Conservation (phyloP, 2,888 invertebrate species). For the Sinelater perroti region DNA sequence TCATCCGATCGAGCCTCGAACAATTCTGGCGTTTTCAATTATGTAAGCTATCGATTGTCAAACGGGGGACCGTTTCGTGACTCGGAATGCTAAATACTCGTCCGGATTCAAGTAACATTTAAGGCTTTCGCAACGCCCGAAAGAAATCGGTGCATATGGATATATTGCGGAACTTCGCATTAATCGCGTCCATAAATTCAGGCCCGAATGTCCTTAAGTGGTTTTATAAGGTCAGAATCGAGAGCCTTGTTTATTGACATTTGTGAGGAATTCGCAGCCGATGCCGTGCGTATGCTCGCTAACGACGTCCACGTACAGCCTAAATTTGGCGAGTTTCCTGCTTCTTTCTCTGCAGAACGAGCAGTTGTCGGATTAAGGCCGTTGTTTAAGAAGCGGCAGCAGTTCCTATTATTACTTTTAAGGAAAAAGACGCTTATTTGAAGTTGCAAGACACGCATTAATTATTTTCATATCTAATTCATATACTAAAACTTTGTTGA, state of each 20-base stretch:
- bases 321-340: no score
- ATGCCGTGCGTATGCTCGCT: no score
- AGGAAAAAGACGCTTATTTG: no score
- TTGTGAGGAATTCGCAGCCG: no score
- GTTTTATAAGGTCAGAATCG: slow-evolving; percentile 8
- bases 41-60: slow-evolving; percentile 15
- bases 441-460: no score
- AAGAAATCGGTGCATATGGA: slow-evolving; percentile 20
- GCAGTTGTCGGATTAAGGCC: no score
- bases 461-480: no score
- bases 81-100: slow-evolving; percentile 12
- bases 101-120: slow-evolving; percentile 21
- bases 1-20: not conserved
- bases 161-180: slow-evolving; percentile 17
- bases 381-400: no score
- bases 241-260: slow-evolving; percentile 6
- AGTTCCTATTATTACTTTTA: no score
- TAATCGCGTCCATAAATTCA: slow-evolving; percentile 13
- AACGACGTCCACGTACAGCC: no score
- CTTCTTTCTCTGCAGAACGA: no score
- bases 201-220: slow-evolving; percentile 2
- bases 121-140: slow-evolving; percentile 14
- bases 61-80: slow-evolving; percentile 17
- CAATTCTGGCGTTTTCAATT: slow-evolving; percentile 2
- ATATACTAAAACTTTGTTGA: no score